A percentile compares a stretch with the other conserved stretches of the same genome.
Conservation (phyloP, 2,888 invertebrate genomes). For the Melieria omissa region DNA sequence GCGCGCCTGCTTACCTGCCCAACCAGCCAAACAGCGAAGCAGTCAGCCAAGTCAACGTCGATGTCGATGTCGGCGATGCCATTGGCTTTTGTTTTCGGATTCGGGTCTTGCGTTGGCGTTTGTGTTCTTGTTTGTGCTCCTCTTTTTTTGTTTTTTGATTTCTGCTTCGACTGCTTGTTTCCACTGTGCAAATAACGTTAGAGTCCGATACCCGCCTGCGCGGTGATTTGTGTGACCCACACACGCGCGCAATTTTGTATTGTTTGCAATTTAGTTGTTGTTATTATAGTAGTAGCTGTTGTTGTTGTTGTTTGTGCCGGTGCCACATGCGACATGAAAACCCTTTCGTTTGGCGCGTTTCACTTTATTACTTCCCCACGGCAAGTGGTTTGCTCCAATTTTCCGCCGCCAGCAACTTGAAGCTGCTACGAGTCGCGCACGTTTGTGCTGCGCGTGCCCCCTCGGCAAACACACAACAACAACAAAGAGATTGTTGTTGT, state of each 20-base stretch:
- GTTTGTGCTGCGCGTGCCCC: conserved; percentile 33
- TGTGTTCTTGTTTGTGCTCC: not conserved
- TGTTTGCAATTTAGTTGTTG: not conserved
- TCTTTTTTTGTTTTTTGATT: not conserved
- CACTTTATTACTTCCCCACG: too few species aligned
- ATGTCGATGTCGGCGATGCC: not conserved
- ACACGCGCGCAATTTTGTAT: not conserved
- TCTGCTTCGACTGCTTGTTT: not conserved
- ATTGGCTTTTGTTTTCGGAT: not conserved
- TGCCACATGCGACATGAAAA: too few species aligned
- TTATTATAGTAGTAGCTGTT: not conserved
- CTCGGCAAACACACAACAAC: too few species aligned
- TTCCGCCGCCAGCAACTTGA: not conserved
- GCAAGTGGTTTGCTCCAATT: too few species aligned
- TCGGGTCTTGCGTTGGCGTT: not conserved
- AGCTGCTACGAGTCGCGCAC: conserved; percentile 17
- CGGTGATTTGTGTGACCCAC: not conserved
- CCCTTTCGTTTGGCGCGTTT: too few species aligned
- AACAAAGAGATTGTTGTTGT: conserved; percentile 34
- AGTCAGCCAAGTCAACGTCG: not conserved
- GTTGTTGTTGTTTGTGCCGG: not conserved
- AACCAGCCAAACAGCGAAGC: not conserved
- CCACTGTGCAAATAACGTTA: not conserved
- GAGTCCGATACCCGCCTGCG: not conserved
- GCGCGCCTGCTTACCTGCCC: too few species aligned